Base-by-base conservation (phyloP, 2,888 invertebrate species). In the Arge pagana region DNA sequence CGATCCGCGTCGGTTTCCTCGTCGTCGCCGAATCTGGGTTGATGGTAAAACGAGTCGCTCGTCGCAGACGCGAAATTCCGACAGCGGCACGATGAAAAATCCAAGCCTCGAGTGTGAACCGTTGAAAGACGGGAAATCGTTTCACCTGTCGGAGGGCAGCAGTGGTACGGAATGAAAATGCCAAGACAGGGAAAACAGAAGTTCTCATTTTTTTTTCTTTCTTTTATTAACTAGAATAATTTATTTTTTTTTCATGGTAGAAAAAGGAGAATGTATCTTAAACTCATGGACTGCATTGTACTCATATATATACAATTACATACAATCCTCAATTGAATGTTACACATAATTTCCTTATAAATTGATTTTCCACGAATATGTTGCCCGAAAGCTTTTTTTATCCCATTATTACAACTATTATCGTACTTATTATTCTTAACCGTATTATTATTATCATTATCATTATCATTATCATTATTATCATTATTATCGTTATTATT, bases 181-280 rank as follows among this genome's bases (percentile, higher is more conserved):
- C n/a, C n/a, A n/a, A n/a, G n/a, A n/a, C n/a, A n/a, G n/a, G 21
- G 40, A 52, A 35, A 48, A 55, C 50, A 33, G 50, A 60, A 56
- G 54, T 60, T 61, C 53, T 60, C 53, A 21, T 30, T 59, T 52
- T 62, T 62, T 60, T n/a, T n/a, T n/a, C n/a, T n/a, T n/a, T n/a
- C n/a, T 69, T 75, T 75, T 75, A 75, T 76, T 75, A 76, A 76
- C 75, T 76, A 76, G 75, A 76, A 76, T 76, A 75, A 76, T 76
- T 75, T 75, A 74, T 73, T 74, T 72, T 72, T 62, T 70, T 70
- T 71, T 72, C 71, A 72, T 73, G 67, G 74, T 76, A 76, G 73
- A 76, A 76, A 76, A 74, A 74, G 74, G 73, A 74, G 74, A 75
- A 74, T 76, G 73, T 74, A 74, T 72, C 71, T 72, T 73, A 73